phyloP scores from a whole-genome alignment of 1,140 invertebrate genomes.

The Trichomalopsis sarcophagae region DNA sequence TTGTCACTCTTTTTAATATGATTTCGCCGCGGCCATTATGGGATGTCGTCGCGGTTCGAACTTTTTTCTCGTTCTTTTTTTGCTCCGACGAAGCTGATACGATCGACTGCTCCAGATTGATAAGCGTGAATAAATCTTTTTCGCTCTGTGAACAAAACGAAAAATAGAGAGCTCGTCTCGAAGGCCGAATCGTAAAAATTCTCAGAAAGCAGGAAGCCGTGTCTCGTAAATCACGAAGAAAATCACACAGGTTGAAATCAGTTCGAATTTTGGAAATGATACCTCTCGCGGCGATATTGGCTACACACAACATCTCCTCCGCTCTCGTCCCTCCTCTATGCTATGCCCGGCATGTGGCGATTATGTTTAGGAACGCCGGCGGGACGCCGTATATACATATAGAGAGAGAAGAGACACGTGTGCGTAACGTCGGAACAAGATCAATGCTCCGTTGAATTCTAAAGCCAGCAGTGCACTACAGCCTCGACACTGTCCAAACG shows the following conservation, averaged over 20 bases:
- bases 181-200: not conserved
- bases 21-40: not conserved
- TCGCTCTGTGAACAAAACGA: not conserved
- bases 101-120: not conserved
- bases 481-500: not conserved
- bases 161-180: not conserved
- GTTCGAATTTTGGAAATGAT: conserved; percentile 52
- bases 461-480: not conserved
- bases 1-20: conserved; percentile 8
- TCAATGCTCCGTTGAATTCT: conserved; percentile 32
- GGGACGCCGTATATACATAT: not conserved
- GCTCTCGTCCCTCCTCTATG: conserved; percentile 30
- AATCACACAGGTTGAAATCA: conserved; percentile 34
- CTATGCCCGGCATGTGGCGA: conserved; percentile 55
- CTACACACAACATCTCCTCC: conserved; percentile 26
- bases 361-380: conserved; percentile 54
- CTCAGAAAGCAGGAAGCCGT: not conserved
- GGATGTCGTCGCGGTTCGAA: not conserved
- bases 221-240: conserved; percentile 6
- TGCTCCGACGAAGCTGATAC: not conserved
- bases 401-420: not conserved
- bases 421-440: not conserved
- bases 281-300: conserved; percentile 52
- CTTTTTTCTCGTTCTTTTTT: not conserved
- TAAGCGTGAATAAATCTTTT: not conserved